Evolutionary conservation across 1,140 invertebrate species (phyloP).

Genomic region (Heliconius hermathena): DNA sequence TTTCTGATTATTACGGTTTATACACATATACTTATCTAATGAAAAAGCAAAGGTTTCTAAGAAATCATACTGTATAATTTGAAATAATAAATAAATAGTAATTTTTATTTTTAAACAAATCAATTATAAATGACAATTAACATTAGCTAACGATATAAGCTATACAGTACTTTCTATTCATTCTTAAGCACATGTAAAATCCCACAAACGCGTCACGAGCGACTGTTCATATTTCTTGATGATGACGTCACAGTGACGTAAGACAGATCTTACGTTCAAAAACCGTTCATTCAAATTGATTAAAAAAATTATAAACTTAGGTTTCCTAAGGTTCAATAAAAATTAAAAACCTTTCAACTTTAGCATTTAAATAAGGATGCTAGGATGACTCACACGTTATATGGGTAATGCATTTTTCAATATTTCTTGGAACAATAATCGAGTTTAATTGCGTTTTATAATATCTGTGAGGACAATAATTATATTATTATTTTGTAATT

Average conservation of each 20-base stretch:
- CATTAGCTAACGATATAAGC: not conserved
- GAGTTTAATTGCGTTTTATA: not conserved
- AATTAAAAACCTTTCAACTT: not conserved
- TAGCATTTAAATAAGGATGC: not conserved
- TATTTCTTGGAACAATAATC: not conserved
- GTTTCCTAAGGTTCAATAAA: not conserved
- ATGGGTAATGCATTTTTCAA: not conserved
- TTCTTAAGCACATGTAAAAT: constrained; percentile 50
- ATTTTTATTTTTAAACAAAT: not conserved
- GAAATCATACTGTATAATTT: too few relatives aligned
- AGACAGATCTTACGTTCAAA: not conserved
- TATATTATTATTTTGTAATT: not conserved
- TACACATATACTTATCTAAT: too few relatives aligned
- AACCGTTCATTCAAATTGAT: not conserved
- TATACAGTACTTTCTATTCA: constrained; percentile 35
- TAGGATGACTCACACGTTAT: not conserved
- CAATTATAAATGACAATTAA: not conserved
- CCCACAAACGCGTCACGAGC: constrained; percentile 35
- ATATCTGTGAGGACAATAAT: not conserved
- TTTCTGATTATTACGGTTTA: too few relatives aligned
- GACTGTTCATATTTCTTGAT: constrained; percentile 26
- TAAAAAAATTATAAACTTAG: not conserved
- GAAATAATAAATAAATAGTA: too few relatives aligned
- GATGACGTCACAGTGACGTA: constrained; percentile 33
- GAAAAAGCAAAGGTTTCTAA: too few relatives aligned